These are phyloP conservation scores for Thecocarcelia acutangulata DNA, from an alignment of 2,888 invertebrate species.

Conservation along the genomic window DNA sequence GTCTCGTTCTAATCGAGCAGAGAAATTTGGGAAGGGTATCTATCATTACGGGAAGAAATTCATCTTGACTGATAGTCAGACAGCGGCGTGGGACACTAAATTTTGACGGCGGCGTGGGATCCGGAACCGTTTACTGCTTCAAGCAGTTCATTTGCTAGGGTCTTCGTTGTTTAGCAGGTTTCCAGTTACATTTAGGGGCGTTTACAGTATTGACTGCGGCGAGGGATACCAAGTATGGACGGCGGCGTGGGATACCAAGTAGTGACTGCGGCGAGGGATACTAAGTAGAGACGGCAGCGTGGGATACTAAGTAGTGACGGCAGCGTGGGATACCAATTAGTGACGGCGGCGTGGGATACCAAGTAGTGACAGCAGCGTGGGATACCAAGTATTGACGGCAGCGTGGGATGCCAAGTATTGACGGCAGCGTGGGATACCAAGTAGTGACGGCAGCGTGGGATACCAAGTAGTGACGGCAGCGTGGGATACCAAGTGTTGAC, in stretches of 20 bases:
- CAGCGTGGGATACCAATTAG: constrained; percentile 74
- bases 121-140: constrained; percentile 71
- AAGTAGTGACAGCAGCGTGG: constrained; percentile 71
- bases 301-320: constrained; percentile 72
- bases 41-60: constrained; percentile 42
- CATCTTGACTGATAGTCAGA: constrained; percentile 54
- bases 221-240: constrained; percentile 71
- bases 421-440: constrained; percentile 72
- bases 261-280: constrained; percentile 73
- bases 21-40: constrained; percentile 66
- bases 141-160: constrained; percentile 15
- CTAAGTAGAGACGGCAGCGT: constrained; percentile 69
- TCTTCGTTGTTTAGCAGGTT: constrained; percentile 61
- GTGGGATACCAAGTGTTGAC: constrained; percentile 63
- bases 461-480: constrained; percentile 61
- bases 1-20: neutral
- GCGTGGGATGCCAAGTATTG: constrained; percentile 73
- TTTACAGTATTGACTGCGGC: constrained; percentile 71
- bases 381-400: constrained; percentile 71
- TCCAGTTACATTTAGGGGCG: constrained; percentile 71
- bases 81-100: constrained; percentile 67
- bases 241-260: constrained; percentile 73
- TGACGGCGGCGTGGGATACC: constrained; percentile 70
- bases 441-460: constrained; percentile 73
- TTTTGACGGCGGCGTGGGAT: constrained; percentile 73